These are phyloP conservation scores for Catostylus mosaicus DNA, from an alignment of 30 jellyfish, hydroid and myxozoan genomes.

Conservation along the genomic window DNA sequence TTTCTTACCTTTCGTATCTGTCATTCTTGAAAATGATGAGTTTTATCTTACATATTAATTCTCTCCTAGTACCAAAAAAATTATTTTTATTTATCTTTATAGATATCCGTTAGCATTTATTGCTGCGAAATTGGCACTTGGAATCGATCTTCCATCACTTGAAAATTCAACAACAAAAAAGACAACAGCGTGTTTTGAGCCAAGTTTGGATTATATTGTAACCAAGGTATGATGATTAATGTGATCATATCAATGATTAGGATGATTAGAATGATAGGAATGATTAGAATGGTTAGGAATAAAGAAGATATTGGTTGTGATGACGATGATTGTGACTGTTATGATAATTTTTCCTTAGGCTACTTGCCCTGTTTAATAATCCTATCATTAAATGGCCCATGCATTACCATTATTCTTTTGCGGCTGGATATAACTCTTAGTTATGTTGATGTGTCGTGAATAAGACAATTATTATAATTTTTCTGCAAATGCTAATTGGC, in stretches of 20 bases:
- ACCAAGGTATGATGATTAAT: constrained; percentile 44
- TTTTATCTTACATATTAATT: too few species aligned
- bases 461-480: too few species aligned
- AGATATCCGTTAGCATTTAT: constrained; percentile 77
- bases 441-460: too few species aligned
- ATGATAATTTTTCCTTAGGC: neutral
- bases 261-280: neutral
- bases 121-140: constrained; percentile 84
- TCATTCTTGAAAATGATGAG: too few species aligned
- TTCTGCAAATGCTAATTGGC: too few species aligned
- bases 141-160: constrained; percentile 52
- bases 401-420: too few species aligned
- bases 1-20: too few species aligned
- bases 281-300: neutral
- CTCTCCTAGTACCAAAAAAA: neutral
- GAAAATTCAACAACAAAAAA: constrained; percentile 61
- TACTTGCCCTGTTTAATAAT: neutral
- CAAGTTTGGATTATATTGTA: constrained; percentile 76
- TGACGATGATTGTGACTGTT: too few species aligned
- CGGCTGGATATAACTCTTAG: too few species aligned
- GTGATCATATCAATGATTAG: neutral
- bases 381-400: too few species aligned
- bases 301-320: neutral
- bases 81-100: neutral
- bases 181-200: constrained; percentile 86